These are phyloP conservation scores for Campylomormyrus tamandua DNA, from an alignment of 2,113 vertebrate genomes.

Conservation along the genomic window DNA sequence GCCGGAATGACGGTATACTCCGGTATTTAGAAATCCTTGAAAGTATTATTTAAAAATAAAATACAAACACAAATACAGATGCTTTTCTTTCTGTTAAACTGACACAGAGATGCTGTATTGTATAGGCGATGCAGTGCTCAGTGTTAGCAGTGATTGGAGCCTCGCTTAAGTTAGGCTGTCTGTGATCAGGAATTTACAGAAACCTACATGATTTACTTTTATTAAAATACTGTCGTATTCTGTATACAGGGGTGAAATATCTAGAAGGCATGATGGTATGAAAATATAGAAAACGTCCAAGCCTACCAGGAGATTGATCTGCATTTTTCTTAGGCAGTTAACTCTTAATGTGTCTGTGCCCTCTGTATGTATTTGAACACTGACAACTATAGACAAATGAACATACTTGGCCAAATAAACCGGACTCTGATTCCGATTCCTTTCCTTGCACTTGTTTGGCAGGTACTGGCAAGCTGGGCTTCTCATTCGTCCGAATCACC, in stretches of 20 bases:
- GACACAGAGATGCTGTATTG: background rate
- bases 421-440: background rate
- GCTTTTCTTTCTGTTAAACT: background rate
- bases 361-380: background rate
- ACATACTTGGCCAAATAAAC: background rate
- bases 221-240: background rate
- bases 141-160: background rate
- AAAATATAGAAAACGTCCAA: background rate
- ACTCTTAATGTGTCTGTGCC: background rate
- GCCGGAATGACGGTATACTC: background rate
- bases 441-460: slow-evolving; percentile 9
- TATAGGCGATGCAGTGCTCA: background rate
- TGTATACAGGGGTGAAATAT: background rate
- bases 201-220: background rate
- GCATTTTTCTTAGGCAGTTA: background rate
- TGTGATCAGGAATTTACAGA: background rate
- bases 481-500: slow-evolving; percentile 96
- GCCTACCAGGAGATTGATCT: background rate
- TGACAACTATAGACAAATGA: background rate
- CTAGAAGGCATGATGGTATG: background rate
- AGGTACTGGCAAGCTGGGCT: slow-evolving; percentile 96
- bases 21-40: background rate
- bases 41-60: background rate
- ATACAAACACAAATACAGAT: background rate
- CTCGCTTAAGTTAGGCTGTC: background rate